These are phyloP conservation scores for Adelges cooleyi DNA, from an alignment of 1,140 invertebrate species.

Conservation along the genomic window DNA sequence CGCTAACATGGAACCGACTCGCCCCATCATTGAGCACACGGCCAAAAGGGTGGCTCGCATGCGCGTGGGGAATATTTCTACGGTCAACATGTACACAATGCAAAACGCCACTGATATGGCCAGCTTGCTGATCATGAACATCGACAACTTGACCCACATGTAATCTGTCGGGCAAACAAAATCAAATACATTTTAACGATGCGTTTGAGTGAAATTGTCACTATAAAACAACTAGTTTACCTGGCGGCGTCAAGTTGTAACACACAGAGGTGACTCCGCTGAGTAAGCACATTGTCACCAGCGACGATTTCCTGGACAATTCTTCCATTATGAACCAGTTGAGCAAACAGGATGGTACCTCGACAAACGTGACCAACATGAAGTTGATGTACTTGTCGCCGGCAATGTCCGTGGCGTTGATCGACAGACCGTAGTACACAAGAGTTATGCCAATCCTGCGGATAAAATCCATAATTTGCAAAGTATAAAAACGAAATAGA, in stretches of 20 bases:
- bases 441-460: slow-evolving; percentile 55
- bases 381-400: slow-evolving; percentile 42
- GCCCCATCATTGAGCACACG: slow-evolving; percentile 55
- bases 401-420: slow-evolving; percentile 41
- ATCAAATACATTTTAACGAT: background rate
- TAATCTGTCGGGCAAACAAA: slow-evolving; percentile 28
- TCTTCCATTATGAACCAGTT: slow-evolving; percentile 28
- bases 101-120: slow-evolving; percentile 58
- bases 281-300: slow-evolving; percentile 25
- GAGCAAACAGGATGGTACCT: slow-evolving; percentile 38
- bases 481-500: too few species aligned
- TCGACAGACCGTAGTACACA: slow-evolving; percentile 58
- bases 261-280: slow-evolving; percentile 31
- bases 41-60: slow-evolving; percentile 51
- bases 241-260: slow-evolving; percentile 31
- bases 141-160: background rate
- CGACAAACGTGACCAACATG: slow-evolving; percentile 40
- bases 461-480: too few species aligned
- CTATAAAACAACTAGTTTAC: slow-evolving; percentile 24
- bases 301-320: slow-evolving; percentile 29
- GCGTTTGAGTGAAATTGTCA: too few species aligned
- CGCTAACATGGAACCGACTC: slow-evolving; percentile 55
- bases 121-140: slow-evolving; percentile 62
- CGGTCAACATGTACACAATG: slow-evolving; percentile 55
- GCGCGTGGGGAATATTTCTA: slow-evolving; percentile 61